Conservation (phyloP, 2,113 vertebrate species). For the Lanius ludovicianus region DNA sequence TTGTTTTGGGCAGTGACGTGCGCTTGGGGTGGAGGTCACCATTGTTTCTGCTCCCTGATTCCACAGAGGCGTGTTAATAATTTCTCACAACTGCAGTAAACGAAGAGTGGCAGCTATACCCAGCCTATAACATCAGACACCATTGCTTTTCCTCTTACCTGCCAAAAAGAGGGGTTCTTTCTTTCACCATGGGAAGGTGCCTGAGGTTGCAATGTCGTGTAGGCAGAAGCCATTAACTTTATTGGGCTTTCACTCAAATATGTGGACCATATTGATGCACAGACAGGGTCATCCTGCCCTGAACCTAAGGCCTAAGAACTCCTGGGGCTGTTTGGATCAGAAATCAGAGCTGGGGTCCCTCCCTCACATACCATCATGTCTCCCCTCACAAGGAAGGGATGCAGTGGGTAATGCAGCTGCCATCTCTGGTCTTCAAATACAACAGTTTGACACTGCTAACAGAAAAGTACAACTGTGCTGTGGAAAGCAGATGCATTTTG, state of each 20-base stretch:
- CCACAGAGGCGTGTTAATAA: slow-evolving; percentile 46
- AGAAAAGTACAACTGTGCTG: not conserved
- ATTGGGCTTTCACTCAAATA: not conserved
- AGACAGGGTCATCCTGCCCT: not conserved
- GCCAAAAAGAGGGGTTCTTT: not conserved
- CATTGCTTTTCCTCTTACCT: not conserved
- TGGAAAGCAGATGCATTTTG: not conserved
- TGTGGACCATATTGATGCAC: not conserved
- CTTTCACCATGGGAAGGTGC: not conserved
- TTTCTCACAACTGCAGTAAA: slow-evolving; percentile 18
- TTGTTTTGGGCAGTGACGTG: slow-evolving; percentile 54
- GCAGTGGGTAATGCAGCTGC: not conserved
- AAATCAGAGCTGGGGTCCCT: not conserved
- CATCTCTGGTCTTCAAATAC: not conserved
- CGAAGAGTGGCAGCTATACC: slow-evolving; percentile 21
- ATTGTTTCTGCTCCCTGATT: slow-evolving; percentile 37
- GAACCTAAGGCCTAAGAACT: not conserved
- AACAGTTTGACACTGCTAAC: not conserved
- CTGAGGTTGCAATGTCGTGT: not conserved
- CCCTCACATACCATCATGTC: accelerated
- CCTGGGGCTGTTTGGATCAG: not conserved
- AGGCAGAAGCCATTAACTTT: not conserved
- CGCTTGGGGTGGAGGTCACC: slow-evolving; percentile 41
- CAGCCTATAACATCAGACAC: not conserved
- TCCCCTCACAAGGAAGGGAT: not conserved